Evolutionary conservation across 2,888 invertebrate species (phyloP), one percentile per base, ranked within the genome.

Genomic region (Scaptomyza caliginosa): DNA sequence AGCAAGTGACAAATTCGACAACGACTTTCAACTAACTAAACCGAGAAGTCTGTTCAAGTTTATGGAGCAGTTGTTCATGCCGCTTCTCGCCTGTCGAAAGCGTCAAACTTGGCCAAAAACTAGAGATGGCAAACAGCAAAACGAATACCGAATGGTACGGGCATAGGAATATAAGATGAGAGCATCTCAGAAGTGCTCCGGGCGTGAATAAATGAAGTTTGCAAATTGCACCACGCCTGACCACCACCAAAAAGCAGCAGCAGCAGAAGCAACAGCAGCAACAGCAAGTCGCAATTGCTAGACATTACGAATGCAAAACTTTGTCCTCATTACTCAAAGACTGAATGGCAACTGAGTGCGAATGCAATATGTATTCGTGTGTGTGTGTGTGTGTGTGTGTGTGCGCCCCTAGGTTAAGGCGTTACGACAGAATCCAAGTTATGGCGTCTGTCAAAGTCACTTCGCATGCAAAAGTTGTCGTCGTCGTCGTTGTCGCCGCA

Each of bases 141-240:
- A 30, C 21, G 26, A 28, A 21, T 23, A 19, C 16, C 30, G 38
- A 39, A n/a, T 57, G 51, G 38, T n/a, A 2, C 3, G 7, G 26
- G 4, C 3, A 11, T 2, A 40, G 3, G n/a, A 54, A 45, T 60
- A 28, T 21, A 30, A 48, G 24, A 57, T 46, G 46, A 46, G 30
- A 30, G 38, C 50, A 54, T 67, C 77, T 74, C 58, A 60, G 67
- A 67, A 85, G 78, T 77, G 87, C 86, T 82, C 57, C 69, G 73
- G 82, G 82, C 82, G 82, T 83, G 88, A 83, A 83, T 83, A 83
- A 83, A 83, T 83, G 88, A 83, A 83, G 82, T 83, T 83, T 87
- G 88, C 82, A 87, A 87, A 82, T 82, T 82, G 88, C 82, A 82
- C 83, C 88, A 87, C 77, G 82, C 88, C 82, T 83, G 82, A 87